Base-by-base conservation (phyloP, 2,797 vertebrate genomes). In the Neosilurus mollespiculum region DNA sequence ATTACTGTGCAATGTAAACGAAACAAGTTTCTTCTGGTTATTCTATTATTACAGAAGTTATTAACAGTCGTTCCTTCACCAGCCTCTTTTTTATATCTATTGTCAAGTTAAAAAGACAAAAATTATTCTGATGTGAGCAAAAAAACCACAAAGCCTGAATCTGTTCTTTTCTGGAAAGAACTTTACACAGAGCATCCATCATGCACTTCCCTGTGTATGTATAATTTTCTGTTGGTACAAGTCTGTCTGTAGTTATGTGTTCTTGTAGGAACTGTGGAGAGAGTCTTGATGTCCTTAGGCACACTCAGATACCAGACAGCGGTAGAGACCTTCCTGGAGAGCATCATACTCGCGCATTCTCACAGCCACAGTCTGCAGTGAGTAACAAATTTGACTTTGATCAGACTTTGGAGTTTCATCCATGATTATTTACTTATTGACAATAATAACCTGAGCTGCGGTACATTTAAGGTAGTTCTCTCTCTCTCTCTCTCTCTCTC, bases 341-440 rank as follows among this genome's bases (percentile, higher is more conserved):
- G 94, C 88, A 91, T 96, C 89, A 91, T 90, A 26, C 80, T 94
- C 81, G 94, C 92, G 81, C 89, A 92, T 85, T 87, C 77, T 86
- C 87, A 94, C 84, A 92, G 93, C 80, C 94, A 95, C 90, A 95
- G 95, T 53, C 89, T 93, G 64, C 90, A 92, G 96, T 97, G 92
- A 94, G 93, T 86, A 76, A 22, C 10, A 4, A n/a, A 5, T 62
- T 56, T n/a, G 20, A 54, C 8, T 11, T 18, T 15, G 58, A 9
- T 30, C 0, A 58, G 24, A 3, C 15, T 18, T 73, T 26, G 5
- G 26, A 59, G 6, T 58, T 30, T 70, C 11, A 59, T 72, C 0
- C 4, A 4, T 34, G 26, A 64, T 64, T 64, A 22, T 49, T 70
- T 64, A 18, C n/a, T 64, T 1, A 51, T 1, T 51, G n/a, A 6